A percentile compares a stretch with the other conserved stretches of the same genome.
phyloP scores from a whole-genome alignment of 2,113 vertebrate genomes.

The Steatornis caripensis region DNA sequence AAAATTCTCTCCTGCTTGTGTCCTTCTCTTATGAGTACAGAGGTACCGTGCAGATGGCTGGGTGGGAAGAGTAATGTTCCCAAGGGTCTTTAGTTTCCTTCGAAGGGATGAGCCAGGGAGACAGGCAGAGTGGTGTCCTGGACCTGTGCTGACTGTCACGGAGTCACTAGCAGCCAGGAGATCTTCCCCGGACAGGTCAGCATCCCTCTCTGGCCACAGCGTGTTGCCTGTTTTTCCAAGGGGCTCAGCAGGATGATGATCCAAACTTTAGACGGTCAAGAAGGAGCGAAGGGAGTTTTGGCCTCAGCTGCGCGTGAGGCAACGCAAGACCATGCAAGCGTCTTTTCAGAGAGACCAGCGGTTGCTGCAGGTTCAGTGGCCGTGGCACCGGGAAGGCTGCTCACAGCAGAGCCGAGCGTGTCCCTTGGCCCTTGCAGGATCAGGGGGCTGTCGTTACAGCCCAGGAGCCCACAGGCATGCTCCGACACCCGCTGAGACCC shows the following conservation, averaged over 20 bases:
- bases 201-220: not conserved
- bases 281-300: not conserved
- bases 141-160: not conserved
- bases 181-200: not conserved
- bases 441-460: not conserved
- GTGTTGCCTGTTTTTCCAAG: not conserved
- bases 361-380: not conserved
- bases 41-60: not conserved
- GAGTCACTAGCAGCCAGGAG: not conserved
- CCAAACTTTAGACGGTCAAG: not conserved
- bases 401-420: not conserved
- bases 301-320: not conserved
- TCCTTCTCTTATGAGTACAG: not conserved
- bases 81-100: not conserved
- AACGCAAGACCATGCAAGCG: not conserved
- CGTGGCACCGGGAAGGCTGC: not conserved
- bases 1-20: not conserved
- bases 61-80: not conserved
- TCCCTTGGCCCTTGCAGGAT: not conserved
- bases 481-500: not conserved
- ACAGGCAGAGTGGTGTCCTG: not conserved
- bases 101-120: not conserved
- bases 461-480: not conserved
- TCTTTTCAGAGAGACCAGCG: not conserved
- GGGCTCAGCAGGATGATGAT: not conserved